These are phyloP conservation scores for Pachyramphus minor DNA, from an alignment of 2,113 vertebrate genomes.

Conservation along the genomic window DNA sequence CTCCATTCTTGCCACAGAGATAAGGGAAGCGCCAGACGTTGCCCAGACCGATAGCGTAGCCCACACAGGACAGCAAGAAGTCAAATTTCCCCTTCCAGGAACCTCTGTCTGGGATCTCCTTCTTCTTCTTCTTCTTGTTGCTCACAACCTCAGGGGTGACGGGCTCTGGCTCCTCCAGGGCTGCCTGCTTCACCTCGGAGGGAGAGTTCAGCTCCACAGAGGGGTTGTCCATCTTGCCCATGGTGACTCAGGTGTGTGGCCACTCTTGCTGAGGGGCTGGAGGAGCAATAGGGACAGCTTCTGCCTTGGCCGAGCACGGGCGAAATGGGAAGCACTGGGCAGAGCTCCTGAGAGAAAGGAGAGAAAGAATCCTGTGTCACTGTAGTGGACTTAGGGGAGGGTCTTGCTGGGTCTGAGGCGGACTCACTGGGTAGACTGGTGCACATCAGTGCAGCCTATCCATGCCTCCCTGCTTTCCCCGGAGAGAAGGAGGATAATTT, in stretches of 20 bases:
- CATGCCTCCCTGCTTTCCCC: background rate
- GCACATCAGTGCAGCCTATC: background rate
- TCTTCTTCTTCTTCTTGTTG: constrained; percentile 36
- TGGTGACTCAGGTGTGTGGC: background rate
- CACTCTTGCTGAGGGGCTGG: background rate
- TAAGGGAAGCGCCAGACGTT: constrained; percentile 94
- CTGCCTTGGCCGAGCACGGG: rapidly evolving
- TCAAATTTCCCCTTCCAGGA: constrained; percentile 92
- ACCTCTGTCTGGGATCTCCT: constrained; percentile 79
- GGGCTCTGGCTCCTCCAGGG: constrained; percentile 73
- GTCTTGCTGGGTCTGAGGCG: background rate
- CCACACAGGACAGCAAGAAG: constrained; percentile 88
- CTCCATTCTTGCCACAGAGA: constrained; percentile 91
- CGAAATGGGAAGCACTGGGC: background rate
- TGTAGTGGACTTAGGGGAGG: background rate
- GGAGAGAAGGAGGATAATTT: background rate
- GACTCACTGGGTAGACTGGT: background rate
- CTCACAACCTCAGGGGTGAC: background rate
- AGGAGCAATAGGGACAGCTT: background rate
- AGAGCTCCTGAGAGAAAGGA: constrained; percentile 9
- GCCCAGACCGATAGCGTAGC: constrained; percentile 88
- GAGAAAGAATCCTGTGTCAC: background rate
- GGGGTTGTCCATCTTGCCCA: constrained; percentile 82
- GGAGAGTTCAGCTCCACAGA: constrained; percentile 82
- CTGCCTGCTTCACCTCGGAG: constrained; percentile 75